Conservation (phyloP, 2,113 vertebrate genomes). For the Megaptera novaeangliae region DNA sequence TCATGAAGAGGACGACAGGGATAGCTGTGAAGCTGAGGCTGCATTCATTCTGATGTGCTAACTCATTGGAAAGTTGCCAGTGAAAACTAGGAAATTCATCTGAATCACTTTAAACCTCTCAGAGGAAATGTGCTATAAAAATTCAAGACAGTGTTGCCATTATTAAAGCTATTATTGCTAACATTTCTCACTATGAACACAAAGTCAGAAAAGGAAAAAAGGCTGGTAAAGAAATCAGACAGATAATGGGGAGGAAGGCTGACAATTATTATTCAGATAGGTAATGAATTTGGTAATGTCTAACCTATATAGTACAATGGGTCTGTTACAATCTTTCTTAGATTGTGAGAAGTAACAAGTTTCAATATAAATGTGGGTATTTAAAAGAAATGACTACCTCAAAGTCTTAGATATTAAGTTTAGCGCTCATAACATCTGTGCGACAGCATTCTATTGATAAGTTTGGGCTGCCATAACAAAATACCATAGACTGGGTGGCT, state of each 20-base stretch:
- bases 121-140: conserved; percentile 51
- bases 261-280: neutral
- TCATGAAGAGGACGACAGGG: neutral
- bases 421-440: neutral
- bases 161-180: conserved; percentile 65
- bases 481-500: neutral
- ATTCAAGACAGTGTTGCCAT: conserved; percentile 49
- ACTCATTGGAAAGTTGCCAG: conserved; percentile 3
- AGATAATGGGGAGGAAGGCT: neutral
- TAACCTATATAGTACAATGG: neutral
- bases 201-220: conserved; percentile 4
- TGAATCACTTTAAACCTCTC: conserved; percentile 52
- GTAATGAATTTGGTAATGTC: conserved; percentile 39
- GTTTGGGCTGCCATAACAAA: neutral
- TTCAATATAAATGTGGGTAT: neutral
- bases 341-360: neutral
- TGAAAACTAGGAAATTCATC: conserved; percentile 58
- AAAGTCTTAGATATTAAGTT: neutral
- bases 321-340: conserved; percentile 28
- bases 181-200: conserved; percentile 52
- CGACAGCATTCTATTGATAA: neutral
- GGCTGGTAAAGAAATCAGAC: neutral
- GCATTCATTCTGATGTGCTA: neutral
- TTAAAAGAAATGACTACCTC: conserved; percentile 7
- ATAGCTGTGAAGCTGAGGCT: neutral